These are phyloP conservation scores for Eurypyga helias DNA, from an alignment of 2,113 vertebrate species.

Conservation along the genomic window DNA sequence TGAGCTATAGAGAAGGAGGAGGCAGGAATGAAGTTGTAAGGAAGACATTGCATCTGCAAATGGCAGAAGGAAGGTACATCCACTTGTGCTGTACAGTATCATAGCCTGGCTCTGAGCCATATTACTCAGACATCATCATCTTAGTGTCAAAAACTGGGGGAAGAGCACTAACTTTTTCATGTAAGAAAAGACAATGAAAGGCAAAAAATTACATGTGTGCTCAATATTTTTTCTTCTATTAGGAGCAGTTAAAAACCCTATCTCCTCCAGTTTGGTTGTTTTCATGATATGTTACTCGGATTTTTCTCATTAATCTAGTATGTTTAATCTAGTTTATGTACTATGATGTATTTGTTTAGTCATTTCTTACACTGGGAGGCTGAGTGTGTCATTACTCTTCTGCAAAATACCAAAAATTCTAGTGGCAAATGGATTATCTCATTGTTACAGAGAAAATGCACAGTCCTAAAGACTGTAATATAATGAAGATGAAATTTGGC, in stretches of 20 bases:
- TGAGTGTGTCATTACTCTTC: background rate
- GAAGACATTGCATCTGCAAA: background rate
- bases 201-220: background rate
- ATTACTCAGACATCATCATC: background rate
- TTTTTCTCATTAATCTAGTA: background rate
- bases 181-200: background rate
- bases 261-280: background rate
- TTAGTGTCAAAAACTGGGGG: background rate
- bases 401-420: background rate
- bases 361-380: background rate
- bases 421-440: background rate
- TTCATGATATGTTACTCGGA: background rate
- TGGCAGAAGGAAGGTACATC: background rate
- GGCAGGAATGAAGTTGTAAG: background rate
- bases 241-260: background rate
- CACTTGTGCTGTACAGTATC: fast-evolving
- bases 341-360: constrained; percentile 1
- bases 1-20: background rate
- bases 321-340: background rate
- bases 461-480: background rate
- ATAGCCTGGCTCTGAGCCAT: background rate
- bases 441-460: background rate
- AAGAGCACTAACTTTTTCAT: background rate
- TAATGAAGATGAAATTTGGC: constrained; percentile 28
- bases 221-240: background rate